Evolutionary conservation across 2,797 vertebrate genomes (phyloP), one percentile per base, ranked within the genome.

Genomic region (Ambastaia sidthimunki): DNA sequence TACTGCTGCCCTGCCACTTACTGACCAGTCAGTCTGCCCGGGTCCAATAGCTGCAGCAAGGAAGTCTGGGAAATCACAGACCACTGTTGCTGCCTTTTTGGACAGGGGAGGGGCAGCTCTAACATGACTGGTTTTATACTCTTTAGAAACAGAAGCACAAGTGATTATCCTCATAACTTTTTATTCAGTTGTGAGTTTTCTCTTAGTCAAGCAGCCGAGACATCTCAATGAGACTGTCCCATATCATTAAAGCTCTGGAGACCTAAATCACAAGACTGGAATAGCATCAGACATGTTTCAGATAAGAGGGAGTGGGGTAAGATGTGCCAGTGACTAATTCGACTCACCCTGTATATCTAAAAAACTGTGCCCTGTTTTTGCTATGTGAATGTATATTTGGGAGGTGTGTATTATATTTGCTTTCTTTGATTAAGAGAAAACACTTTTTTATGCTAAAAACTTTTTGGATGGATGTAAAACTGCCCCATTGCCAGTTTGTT

Each of bases 11-110:
- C 75, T 74, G 41, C 34, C 18, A 41, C 78, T 76, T 88, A 87
- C 90, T 82, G 79, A 80, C 75, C 50, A 67, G 62, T 68, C 79
- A 12, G 80, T 62, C 47, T 16, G 73, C 10, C 31, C 63, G 75
- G 87, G 90, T 90, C 86, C 85, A 11, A n/a, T 21, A 52, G 50
- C 83, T 82, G 68, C 82, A 82, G 85, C 85, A 76, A 86, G 87
- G 83, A 85, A 85, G 78, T 34, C 81, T 78, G 74, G 81, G 84
- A 89, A 91, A 93, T 92, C 90, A 93, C 87, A 92, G 85, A 77
- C 75, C 66, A 2, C 37, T 9, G 11, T 44, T 75, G 12, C 78
- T 12, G 83, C 21, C 74, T 79, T 78, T 78, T 60, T 74, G 81
- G 80, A 74, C 19, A 62, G 83, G 80, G 84, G 82, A 55, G 80